Evolutionary conservation across 2,888 invertebrate genomes (phyloP).

Genomic region (Arctia plantaginis): DNA sequence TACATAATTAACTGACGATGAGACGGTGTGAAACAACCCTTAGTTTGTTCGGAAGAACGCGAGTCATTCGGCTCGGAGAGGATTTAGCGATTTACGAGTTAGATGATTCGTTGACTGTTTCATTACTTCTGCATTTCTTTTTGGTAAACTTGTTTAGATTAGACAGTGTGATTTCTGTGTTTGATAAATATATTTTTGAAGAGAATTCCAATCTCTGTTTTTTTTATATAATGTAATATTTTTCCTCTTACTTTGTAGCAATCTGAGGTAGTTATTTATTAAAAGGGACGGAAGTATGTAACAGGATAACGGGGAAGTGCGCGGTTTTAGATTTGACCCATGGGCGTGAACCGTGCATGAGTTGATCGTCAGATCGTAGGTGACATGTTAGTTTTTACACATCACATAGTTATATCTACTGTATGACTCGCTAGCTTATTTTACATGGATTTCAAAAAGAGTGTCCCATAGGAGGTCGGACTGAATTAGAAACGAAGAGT

Average conservation of each 20-base stretch:
- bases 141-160: not conserved
- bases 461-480: no score
- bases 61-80: constrained; percentile 7
- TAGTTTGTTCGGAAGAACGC: constrained; percentile 18
- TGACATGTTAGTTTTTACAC: no score
- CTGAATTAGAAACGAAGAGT: no score
- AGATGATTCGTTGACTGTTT: constrained; percentile 12
- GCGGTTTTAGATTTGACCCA: no score
- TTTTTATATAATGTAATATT: not conserved
- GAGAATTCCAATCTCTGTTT: not conserved
- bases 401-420: no score
- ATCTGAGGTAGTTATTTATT: no score
- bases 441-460: no score
- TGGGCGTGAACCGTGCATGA: no score
- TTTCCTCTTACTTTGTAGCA: not conserved
- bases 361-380: no score
- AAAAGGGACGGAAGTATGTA: not conserved
- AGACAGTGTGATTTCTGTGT: not conserved
- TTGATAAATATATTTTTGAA: not conserved
- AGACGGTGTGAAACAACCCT: constrained; percentile 23
- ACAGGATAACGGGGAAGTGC: no score
- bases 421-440: no score
- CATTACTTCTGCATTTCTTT: constrained; percentile 3
- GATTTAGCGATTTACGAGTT: constrained; percentile 14
- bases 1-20: constrained; percentile 49